Evolutionary conservation across 2,888 invertebrate species (phyloP).

Genomic region (Drosophila paramelanica): DNA sequence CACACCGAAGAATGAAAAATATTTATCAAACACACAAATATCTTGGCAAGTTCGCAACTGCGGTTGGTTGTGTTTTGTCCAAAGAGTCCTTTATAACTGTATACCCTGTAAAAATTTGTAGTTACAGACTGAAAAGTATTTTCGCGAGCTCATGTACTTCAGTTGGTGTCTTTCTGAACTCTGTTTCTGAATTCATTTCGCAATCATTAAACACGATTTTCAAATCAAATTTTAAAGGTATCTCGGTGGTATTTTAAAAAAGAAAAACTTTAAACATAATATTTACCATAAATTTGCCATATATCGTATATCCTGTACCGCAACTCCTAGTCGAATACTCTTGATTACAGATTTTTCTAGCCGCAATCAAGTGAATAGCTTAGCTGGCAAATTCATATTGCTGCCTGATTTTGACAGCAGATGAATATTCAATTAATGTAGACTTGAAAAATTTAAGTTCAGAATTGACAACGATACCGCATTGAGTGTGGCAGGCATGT

Average conservation of each 20-base stretch:
- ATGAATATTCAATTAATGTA: slow-evolving; percentile 52
- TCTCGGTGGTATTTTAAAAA: no score
- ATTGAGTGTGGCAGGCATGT: slow-evolving; percentile 5
- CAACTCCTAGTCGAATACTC: not conserved
- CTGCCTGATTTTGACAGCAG: slow-evolving; percentile 1
- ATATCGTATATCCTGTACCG: not conserved
- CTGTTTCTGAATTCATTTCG: no score
- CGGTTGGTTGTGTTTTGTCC: slow-evolving; percentile 8
- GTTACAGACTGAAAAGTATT: no score
- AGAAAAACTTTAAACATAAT: no score
- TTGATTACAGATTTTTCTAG: not conserved
- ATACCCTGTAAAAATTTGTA: slow-evolving; percentile 7
- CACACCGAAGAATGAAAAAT: slow-evolving; percentile 49
- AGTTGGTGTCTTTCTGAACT: no score
- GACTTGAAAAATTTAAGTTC: slow-evolving; percentile 35
- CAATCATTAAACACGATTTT: no score
- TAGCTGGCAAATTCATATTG: slow-evolving; percentile 47
- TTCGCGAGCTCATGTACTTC: no score
- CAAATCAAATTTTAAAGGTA: no score
- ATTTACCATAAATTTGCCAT: no score
- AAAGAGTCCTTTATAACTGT: not conserved
- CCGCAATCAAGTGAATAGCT: slow-evolving; percentile 47
- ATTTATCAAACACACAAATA: slow-evolving; percentile 35
- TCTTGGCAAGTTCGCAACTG: slow-evolving; percentile 34
- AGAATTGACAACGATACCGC: slow-evolving; percentile 16